Base-by-base conservation (phyloP, 2,888 invertebrate genomes). In the Drosophila mettleri region DNA sequence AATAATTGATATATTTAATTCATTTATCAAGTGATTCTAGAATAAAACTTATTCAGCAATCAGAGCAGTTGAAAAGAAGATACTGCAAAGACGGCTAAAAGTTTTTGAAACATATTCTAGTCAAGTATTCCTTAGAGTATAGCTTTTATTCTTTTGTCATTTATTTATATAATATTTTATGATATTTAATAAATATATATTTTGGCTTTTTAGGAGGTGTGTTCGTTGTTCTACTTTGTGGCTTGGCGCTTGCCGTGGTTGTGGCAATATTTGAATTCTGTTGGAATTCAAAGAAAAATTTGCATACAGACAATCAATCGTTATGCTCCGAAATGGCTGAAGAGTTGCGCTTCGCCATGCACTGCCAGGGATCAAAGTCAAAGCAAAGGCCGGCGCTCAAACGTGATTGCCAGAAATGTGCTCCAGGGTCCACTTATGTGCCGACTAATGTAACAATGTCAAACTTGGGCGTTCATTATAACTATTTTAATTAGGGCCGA, bases 201-300 rank as follows among this genome's bases (percentile, higher is more conserved):
- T 29, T n/a, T 34, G 16, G 2, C n/a, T 46, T 59, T 71, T 24
- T 3, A 91, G 97, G 97, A 74, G 99, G 99, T 2, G 98, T 99
- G 1, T 99, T 99, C 92, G 98, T 99, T 31, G 98, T 99, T 0
- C 93, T 99, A 0, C 94, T 99, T 1, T 98, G 97, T 74, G 99
- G 99, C 0, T 93, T 99, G 49, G 97, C 97, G 0, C 91, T 98
- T 29, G 98, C 98, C 0, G 96, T 98, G 68, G 94, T 98, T 57
- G 97, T 98, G 4, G 98, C 98, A 9, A 96, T 99, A 66, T 93
- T 98, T 82, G 98, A 99, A 91, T 98, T 99, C 91, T 97, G 97
- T 87, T 98, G 97, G 97, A 97, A 98, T 91, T 97, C 97, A 0
- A 96, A 95, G 92, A 97, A 97, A 91, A 97, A 97, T 89, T 95